A percentile compares a stretch with the other conserved stretches of the same genome.
phyloP scores from a whole-genome alignment of 2,113 vertebrate species.

The Pleuronectes platessa region DNA sequence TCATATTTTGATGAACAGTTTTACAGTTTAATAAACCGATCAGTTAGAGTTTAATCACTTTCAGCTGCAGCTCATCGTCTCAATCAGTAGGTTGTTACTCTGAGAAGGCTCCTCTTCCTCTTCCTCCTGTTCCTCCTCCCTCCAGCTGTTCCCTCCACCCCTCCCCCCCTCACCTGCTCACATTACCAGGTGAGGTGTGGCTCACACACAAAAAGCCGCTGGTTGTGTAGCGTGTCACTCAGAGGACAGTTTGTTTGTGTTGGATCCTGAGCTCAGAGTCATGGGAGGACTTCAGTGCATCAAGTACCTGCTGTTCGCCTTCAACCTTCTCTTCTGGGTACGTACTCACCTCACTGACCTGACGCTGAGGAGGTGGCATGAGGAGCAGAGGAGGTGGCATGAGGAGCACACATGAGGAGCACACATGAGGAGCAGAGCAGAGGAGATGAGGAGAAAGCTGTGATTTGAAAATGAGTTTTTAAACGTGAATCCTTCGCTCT shows the following conservation, averaged over 20 bases:
- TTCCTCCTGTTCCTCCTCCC: neutral
- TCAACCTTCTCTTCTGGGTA: constrained; percentile 95
- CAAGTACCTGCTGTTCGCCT: constrained; percentile 90
- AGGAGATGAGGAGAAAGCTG: too few species aligned
- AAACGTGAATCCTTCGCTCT: too few species aligned
- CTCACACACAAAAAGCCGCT: neutral
- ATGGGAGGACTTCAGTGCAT: constrained; percentile 87
- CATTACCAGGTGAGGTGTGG: constrained; percentile 62
- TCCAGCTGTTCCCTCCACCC: neutral
- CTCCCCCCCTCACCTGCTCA: neutral
- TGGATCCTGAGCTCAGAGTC: constrained; percentile 37
- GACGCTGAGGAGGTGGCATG: too few species aligned
- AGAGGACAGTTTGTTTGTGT: neutral
- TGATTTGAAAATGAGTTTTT: too few species aligned
- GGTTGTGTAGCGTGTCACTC: neutral
- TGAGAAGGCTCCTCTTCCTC: too few species aligned
- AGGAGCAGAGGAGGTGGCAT: too few species aligned
- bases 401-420: too few species aligned
- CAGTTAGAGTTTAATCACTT: neutral
- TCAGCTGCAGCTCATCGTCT: neutral
- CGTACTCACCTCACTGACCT: constrained; percentile 43
- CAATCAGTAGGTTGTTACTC: too few species aligned
- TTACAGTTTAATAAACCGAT: neutral
- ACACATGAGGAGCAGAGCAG: too few species aligned
- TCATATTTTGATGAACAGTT: too few species aligned